Evolutionary conservation across 2,113 vertebrate species (phyloP), one percentile per base, ranked within the genome.

Genomic region (Tricholaema leucomelas): DNA sequence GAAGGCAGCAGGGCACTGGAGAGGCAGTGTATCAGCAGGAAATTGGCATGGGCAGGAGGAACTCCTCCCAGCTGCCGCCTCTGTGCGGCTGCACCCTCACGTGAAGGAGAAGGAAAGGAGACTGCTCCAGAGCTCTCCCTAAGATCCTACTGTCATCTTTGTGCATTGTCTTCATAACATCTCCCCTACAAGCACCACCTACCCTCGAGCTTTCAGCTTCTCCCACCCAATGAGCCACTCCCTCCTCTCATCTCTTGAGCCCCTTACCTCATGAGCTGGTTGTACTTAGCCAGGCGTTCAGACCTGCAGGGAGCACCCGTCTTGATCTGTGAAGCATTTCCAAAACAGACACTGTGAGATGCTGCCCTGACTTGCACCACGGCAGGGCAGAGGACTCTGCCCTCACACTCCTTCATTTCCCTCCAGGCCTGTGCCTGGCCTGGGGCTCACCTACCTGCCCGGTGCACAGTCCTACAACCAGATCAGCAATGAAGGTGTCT

Each of bases 241-340:
- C 21, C 18, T 40, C 0, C 59, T 58, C n/a, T 59, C 21, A 69
- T 72, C 73, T 44, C 63, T 58, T 35, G 12, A 59, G 42, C 63
- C 46, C 56, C 98, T 96, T 92, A 99, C 99, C 99, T 99, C 98
- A 99, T 99, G 78, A 99, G 98, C 94, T 99, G 99, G 95, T 99
- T 99, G 97, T 99, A 99, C 95, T 99, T 99, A 80, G 99, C 98
- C 97, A 99, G 97, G 91, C 99, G 98, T 91, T 99, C 99, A 75
- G 99, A 99, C 94, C 99, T 98, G 96, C 99, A 99, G 1, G 99
- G 99, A 90, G 99, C 99, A 25, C 99, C 99, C 33, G 99, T 99
- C 97, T 99, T 99, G 95, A 99, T 99, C 98, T 99, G 97, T 80
- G 98, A 98, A 92, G 73, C 35, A 95, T 91, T 28, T 85, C 80